Conservation (phyloP, 2,888 invertebrate genomes). For the Rhagonycha lutea region DNA sequence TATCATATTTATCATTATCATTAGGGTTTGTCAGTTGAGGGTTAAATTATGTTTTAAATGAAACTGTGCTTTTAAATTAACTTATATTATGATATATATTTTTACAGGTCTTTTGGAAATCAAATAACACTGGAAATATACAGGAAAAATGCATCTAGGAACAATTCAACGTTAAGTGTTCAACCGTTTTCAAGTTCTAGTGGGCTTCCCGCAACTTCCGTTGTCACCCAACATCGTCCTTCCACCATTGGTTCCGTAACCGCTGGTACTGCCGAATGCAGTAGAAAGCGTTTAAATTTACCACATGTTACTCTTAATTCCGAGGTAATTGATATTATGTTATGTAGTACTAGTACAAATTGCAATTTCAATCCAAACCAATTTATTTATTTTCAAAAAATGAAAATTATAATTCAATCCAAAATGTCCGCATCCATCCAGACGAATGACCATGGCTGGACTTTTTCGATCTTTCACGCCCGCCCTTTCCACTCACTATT, state of each 20-base stretch:
- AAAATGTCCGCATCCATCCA: no score
- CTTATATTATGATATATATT: neutral
- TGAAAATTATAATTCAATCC: no score
- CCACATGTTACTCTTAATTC: slow-evolving; percentile 86
- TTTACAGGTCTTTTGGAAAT: slow-evolving; percentile 71
- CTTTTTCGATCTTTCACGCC: no score
- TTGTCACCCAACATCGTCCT: slow-evolving; percentile 57
- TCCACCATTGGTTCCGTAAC: slow-evolving; percentile 74
- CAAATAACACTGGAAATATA: slow-evolving; percentile 74
- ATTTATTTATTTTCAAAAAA: no score
- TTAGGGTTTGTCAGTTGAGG: no score
- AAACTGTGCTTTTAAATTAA: no score
- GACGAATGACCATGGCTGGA: no score
- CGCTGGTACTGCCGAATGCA: slow-evolving; percentile 60
- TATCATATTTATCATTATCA: no score
- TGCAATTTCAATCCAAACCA: no score
- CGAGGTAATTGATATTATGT: slow-evolving; percentile 87
- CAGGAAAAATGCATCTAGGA: slow-evolving; percentile 60
- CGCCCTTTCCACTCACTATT: no score
- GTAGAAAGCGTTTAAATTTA: slow-evolving; percentile 68
- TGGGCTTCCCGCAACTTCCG: slow-evolving; percentile 39
- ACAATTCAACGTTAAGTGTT: slow-evolving; percentile 50
- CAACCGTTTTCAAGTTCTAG: slow-evolving; percentile 29
- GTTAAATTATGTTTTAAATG: no score
- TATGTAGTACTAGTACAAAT: no score